Base-by-base conservation (phyloP, 2,888 invertebrate species). In the Philaethria dido region DNA sequence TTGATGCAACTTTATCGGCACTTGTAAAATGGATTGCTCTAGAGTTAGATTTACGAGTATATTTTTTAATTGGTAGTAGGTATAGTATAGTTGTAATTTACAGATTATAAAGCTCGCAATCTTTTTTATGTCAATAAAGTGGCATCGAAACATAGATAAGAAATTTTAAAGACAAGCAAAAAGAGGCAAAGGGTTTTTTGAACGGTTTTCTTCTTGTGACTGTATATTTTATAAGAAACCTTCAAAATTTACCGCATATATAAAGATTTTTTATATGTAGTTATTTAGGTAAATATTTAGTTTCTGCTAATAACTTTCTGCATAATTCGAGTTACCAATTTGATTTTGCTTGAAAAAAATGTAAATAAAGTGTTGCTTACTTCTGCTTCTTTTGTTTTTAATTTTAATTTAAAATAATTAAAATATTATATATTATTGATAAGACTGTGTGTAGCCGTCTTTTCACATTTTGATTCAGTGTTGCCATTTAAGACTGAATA, bases 301-400 rank as follows among this genome's bases (percentile, higher is more conserved):
- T 66, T 61, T 61, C 68, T 55, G 68, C 71, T 72, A 72, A 68
- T 85, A 83, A 84, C 80, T 84, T 85, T 81, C 82, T 82, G 82
- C 77, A 82, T 78, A 82, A 87, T 89, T 90, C 85, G 86, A 90
- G 92, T 92, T 92, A 92, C 92, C 91, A 92, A 85, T 79, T 79
- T 77, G 72, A 80, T 76, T 78, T 86, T 85, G 83, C 73, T 86
- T 87, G 80, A 70, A 79, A 50, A 75, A 82, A 81, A 72, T 92
- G 89, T 89, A 89, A 78, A 90, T 89, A 91, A 82, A 79, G 62
- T 78, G 77, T 75, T 50, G 74, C 79, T 83, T 80, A 71, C 76
- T 73, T 78, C 62, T 73, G 73, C 78, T 82, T 75, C 71, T 79
- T 64, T 70, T 63, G 44, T 71, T 63, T 72, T 70, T 72, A 55